Evolutionary conservation across 2,797 vertebrate species (phyloP), one percentile per base, ranked within the genome.

Genomic region (Pangasius krempfi): DNA sequence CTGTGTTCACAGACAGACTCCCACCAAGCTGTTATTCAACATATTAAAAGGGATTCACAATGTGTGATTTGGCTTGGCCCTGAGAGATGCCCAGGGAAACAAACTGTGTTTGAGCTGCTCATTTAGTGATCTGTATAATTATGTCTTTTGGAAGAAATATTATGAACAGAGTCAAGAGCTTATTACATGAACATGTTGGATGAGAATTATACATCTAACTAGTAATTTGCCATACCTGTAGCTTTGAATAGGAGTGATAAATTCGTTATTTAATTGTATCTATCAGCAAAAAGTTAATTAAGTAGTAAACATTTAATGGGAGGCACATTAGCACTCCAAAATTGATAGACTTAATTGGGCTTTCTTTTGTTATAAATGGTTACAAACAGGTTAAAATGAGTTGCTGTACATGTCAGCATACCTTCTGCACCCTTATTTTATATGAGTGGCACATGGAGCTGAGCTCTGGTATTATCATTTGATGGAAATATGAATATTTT

Each of bases 11-110:
- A 90, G 54, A 85, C 89, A 87, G 76, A 88, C 85, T 85, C 79
- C 47, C 60, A 76, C 58, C 88, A 84, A 85, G 88, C 90, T 90
- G 91, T 87, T 89, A 79, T 88, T 89, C 82, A 84, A 44, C 78
- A 87, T 88, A 90, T 90, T 33, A 88, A 68, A 83, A 64, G 47
- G 64, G 30, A 75, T 82, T 62, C 37, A 33, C 60, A 88, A 87
- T 89, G 89, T 90, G 87, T 86, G 86, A 84, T 70, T 87, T 89
- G 90, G 89, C 89, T 87, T 70, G 33, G 84, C n/a, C 10, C 33
- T 27, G 44, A 82, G 33, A 70, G 60, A 68, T 81, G 58, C 22
- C 47, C 50, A 86, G 47, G 47, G 44, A 84, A 73, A 85, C 20
- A 25, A 86, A 89, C 87, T 70, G 30, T 30, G 40, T 87, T 68